A percentile compares a stretch with the other conserved stretches of the same genome.
phyloP scores from a whole-genome alignment of 1,140 invertebrate species.

The Apis florea region DNA sequence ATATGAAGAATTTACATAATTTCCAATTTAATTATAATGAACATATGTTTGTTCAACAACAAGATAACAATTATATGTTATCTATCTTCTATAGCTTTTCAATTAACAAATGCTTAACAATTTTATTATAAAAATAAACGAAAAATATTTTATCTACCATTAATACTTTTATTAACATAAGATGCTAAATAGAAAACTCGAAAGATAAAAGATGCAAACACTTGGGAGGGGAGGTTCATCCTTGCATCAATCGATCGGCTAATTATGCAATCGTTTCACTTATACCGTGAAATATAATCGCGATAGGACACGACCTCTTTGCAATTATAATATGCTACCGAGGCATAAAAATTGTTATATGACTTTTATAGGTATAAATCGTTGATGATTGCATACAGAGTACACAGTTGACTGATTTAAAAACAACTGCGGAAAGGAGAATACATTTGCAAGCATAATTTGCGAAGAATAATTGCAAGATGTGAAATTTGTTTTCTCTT shows the following conservation, averaged over 20 bases:
- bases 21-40: not conserved
- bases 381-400: not conserved
- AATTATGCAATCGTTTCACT: conserved; percentile 25
- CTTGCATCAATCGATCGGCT: conserved; percentile 6
- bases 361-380: not conserved
- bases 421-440: too few relatives aligned
- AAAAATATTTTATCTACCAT: too few relatives aligned
- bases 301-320: conserved; percentile 21
- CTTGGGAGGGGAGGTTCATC: not conserved
- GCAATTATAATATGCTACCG: conserved; percentile 27
- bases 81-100: not conserved
- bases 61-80: not conserved
- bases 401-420: too few relatives aligned
- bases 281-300: conserved; percentile 3
- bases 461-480: too few relatives aligned
- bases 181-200: not conserved
- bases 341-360: not conserved
- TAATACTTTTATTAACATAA: too few relatives aligned
- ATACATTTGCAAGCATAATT: not conserved
- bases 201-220: not conserved
- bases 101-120: too few relatives aligned
- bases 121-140: too few relatives aligned
- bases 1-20: too few relatives aligned
- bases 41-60: too few relatives aligned
- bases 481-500: too few relatives aligned